Evolutionary conservation across 2,797 vertebrate genomes (phyloP).

Genomic region (Linurgus olivaceus): DNA sequence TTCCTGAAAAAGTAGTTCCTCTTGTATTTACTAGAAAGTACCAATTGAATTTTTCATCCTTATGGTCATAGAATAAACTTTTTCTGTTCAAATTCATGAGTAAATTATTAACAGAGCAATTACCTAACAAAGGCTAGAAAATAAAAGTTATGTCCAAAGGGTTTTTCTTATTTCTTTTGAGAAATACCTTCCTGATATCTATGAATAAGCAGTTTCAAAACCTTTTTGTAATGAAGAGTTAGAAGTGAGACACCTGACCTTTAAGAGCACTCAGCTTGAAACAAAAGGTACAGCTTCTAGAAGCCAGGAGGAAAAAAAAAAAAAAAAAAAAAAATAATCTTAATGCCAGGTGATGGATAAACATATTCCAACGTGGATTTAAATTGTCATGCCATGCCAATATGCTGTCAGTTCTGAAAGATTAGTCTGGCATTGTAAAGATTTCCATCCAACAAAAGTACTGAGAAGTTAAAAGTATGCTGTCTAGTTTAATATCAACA

Average conservation of each 20-base stretch:
- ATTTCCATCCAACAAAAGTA: conserved; percentile 73
- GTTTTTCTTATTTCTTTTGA: not conserved
- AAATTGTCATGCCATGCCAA: conserved; percentile 74
- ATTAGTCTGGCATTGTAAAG: conserved; percentile 75
- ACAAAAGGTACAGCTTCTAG: conserved; percentile 61
- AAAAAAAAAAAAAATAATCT: conserved; percentile 54
- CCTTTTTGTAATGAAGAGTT: not conserved
- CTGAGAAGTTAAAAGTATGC: conserved; percentile 72
- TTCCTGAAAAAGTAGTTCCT: not conserved
- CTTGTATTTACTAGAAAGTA: not conserved
- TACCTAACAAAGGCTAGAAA: not conserved
- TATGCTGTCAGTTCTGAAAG: conserved; percentile 74
- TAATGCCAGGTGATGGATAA: conserved; percentile 77
- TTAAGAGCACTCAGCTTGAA: conserved; percentile 61
- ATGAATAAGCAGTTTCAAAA: conserved; percentile 30
- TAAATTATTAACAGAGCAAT: not conserved
- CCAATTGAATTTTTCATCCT: not conserved
- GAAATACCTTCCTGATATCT: not conserved
- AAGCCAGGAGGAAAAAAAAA: conserved; percentile 21
- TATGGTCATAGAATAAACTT: not conserved
- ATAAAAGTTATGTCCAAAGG: not conserved
- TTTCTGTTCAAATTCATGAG: not conserved
- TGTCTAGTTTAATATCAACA: conserved; percentile 76
- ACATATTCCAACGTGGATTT: conserved; percentile 71
- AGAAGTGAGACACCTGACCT: conserved; percentile 53